These are phyloP conservation scores for Plebejus argus DNA, from an alignment of 2,888 invertebrate genomes.

Conservation along the genomic window DNA sequence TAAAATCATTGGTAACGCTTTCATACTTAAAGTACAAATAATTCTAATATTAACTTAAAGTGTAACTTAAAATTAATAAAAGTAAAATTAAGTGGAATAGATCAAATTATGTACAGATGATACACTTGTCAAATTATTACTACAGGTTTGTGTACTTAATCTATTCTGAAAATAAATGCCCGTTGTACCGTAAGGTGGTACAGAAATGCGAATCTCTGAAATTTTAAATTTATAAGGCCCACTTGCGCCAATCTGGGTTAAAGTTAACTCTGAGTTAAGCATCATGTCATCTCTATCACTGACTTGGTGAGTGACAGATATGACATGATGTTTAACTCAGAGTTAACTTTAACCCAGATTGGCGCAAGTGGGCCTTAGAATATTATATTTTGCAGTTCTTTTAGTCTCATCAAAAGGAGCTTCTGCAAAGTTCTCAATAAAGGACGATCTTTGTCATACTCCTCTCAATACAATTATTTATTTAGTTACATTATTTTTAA, in stretches of 20 bases:
- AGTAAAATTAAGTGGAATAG: conserved; percentile 41
- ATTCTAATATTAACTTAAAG: conserved; percentile 57
- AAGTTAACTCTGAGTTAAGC: too few species aligned
- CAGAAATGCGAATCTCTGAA: background rate
- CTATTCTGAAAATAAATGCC: background rate
- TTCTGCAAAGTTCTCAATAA: background rate
- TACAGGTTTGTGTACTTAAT: background rate
- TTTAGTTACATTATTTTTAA: background rate
- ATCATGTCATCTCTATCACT: too few species aligned
- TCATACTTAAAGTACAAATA: conserved; percentile 68
- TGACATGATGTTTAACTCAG: too few species aligned
- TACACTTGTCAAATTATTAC: conserved; percentile 27
- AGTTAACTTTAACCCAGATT: too few species aligned
- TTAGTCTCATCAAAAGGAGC: background rate
- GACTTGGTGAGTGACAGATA: too few species aligned
- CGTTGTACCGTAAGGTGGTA: background rate
- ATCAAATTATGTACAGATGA: conserved; percentile 41
- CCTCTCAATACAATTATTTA: background rate
- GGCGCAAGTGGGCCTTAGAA: too few species aligned
- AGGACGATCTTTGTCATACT: background rate
- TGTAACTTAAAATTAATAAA: conserved; percentile 41
- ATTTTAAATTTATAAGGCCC: background rate
- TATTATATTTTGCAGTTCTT: background rate
- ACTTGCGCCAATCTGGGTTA: too few species aligned
- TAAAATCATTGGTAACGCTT: conserved; percentile 79